Percentiles rank a stretch among this genome's conserved stretches.
phyloP scores from a whole-genome alignment of 1,140 invertebrate genomes.

The Zaprionus tsacasi region DNA sequence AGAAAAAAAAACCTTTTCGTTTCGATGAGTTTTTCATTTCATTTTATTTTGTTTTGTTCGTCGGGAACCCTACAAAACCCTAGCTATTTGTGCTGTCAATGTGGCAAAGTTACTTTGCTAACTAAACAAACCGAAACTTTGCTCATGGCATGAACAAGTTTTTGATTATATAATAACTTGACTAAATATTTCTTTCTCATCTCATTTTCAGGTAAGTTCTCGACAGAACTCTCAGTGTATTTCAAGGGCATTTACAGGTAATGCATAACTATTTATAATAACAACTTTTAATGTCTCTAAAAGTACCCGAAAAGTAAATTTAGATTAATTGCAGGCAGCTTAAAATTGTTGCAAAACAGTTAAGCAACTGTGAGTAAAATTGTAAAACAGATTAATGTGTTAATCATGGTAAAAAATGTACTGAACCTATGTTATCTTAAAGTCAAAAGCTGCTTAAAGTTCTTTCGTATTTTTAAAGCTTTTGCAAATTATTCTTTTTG shows the following conservation, averaged over 20 bases:
- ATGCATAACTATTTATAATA: background rate
- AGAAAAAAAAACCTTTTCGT: constrained; percentile 23
- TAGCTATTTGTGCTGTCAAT: constrained; percentile 33
- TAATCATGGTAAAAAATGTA: background rate
- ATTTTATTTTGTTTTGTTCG: background rate
- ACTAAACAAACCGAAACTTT: constrained; percentile 17
- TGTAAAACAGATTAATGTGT: background rate
- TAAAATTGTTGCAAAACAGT: background rate
- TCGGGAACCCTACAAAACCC: background rate
- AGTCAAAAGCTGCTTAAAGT: too few species aligned
- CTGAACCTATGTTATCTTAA: too few species aligned
- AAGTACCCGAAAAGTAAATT: background rate
- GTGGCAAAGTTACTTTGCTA: constrained; percentile 26
- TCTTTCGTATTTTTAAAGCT: too few species aligned
- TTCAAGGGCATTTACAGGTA: constrained; percentile 3
- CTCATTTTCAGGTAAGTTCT: constrained; percentile 8
- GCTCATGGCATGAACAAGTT: background rate
- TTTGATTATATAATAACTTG: constrained; percentile 8
- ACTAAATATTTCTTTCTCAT: constrained; percentile 9
- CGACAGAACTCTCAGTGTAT: background rate
- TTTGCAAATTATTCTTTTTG: too few species aligned
- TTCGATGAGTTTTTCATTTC: background rate
- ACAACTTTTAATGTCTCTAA: too few species aligned
- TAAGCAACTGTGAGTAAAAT: background rate
- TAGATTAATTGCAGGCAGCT: background rate